These are phyloP conservation scores for Scomber scombrus DNA, from an alignment of 2,113 vertebrate species.

Conservation along the genomic window DNA sequence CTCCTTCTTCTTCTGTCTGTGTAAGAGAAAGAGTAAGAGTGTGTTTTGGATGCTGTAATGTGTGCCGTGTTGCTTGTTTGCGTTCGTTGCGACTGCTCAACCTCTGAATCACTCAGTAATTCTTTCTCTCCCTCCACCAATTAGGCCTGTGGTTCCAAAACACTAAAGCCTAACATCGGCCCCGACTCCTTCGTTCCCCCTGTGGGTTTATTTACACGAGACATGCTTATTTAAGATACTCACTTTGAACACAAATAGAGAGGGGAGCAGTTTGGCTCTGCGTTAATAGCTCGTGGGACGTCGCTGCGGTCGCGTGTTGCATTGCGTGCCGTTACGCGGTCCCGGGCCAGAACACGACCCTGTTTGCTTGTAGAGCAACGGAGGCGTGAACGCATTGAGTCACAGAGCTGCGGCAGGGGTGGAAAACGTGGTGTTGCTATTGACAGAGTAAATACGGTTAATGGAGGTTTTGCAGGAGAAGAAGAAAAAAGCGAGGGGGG, in stretches of 20 bases:
- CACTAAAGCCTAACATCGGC: slow-evolving; percentile 72
- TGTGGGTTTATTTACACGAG: slow-evolving; percentile 84
- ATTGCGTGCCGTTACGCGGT: slow-evolving; percentile 18
- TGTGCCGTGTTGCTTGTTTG: background rate
- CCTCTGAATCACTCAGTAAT: slow-evolving; percentile 62
- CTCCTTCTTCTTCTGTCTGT: background rate
- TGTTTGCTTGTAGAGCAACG: slow-evolving; percentile 60
- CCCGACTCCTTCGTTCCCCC: slow-evolving; percentile 54
- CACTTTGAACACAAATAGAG: slow-evolving; percentile 84
- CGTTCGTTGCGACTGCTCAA: slow-evolving; percentile 27
- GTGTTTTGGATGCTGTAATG: background rate
- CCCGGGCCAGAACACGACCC: slow-evolving; percentile 33
- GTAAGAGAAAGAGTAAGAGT: background rate
- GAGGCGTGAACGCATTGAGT: slow-evolving; percentile 60
- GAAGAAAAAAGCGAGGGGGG: slow-evolving; percentile 7
- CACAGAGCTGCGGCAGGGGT: slow-evolving; percentile 41
- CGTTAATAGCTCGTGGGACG: slow-evolving; percentile 62
- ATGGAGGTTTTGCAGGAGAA: slow-evolving; percentile 13
- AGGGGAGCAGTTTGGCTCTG: slow-evolving; percentile 70
- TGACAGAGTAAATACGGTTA: slow-evolving; percentile 57
- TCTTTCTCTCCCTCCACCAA: slow-evolving; percentile 63
- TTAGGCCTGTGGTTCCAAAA: slow-evolving; percentile 77
- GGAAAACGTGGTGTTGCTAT: slow-evolving; percentile 56
- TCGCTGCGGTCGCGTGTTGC: slow-evolving; percentile 20
- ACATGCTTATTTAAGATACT: slow-evolving; percentile 84